phyloP scores from a whole-genome alignment of 2,888 invertebrate species.

The Hypomecis punctinalis region DNA sequence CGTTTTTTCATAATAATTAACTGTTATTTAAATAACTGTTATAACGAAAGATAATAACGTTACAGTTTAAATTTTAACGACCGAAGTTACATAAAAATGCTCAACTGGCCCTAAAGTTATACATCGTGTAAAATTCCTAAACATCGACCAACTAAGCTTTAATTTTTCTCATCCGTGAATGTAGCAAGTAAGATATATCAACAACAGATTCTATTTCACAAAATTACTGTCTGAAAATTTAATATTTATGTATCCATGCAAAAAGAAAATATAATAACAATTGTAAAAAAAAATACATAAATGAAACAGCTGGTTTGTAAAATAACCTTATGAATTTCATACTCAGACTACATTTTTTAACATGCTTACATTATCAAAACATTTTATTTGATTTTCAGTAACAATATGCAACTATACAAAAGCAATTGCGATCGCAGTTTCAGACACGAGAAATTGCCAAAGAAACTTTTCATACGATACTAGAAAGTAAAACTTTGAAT shows the following conservation, averaged over 20 bases:
- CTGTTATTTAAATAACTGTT: not conserved
- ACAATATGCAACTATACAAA: no score
- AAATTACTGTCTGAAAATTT: not conserved
- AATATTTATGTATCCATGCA: no score
- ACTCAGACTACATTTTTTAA: no score
- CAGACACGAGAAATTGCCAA: no score
- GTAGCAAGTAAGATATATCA: slow-evolving; percentile 41
- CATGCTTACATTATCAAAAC: no score
- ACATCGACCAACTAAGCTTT: slow-evolving; percentile 67
- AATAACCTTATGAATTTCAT: no score
- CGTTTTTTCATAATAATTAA: slow-evolving; percentile 21
- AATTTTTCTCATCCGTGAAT: slow-evolving; percentile 36
- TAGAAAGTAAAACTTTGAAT: no score
- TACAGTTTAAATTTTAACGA: slow-evolving; percentile 37
- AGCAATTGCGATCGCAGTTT: no score
- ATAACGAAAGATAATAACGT: slow-evolving; percentile 35
- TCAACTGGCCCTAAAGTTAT: slow-evolving; percentile 61
- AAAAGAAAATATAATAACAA: not conserved
- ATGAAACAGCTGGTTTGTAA: no score
- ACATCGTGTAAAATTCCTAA: slow-evolving; percentile 49
- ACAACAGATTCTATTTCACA: not conserved
- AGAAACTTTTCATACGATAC: no score
- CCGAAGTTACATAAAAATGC: slow-evolving; percentile 57
- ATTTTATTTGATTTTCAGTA: no score
- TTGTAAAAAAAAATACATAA: no score